A percentile compares a stretch with the other conserved stretches of the same genome.
phyloP scores from a whole-genome alignment of 2,797 vertebrate genomes.

The Psittacula echo region DNA sequence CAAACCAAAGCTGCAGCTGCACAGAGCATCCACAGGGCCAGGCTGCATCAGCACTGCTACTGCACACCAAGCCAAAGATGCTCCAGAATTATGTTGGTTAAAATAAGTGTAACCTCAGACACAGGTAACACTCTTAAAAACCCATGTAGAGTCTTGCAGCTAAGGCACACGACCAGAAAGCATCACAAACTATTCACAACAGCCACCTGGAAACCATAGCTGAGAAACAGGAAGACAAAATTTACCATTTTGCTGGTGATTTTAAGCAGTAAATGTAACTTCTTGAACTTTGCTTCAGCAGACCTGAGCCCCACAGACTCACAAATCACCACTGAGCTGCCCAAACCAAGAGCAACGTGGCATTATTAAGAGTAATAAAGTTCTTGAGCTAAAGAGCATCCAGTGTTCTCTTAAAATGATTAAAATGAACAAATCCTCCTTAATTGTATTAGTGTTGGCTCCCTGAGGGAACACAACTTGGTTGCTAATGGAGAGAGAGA shows the following conservation, averaged over 20 bases:
- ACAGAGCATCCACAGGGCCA: background rate
- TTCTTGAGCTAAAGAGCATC: background rate
- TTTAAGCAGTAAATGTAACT: background rate
- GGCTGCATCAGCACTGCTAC: background rate
- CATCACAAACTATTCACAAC: background rate
- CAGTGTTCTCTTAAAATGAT: background rate
- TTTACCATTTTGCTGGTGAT: background rate
- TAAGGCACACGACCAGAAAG: background rate
- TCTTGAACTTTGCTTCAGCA: background rate
- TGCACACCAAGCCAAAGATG: background rate
- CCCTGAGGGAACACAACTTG: background rate
- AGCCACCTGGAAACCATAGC: background rate
- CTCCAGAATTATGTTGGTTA: too few relatives aligned
- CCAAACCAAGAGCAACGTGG: background rate
- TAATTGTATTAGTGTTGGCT: background rate
- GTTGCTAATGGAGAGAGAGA: background rate
- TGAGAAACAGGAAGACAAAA: background rate
- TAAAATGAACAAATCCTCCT: background rate
- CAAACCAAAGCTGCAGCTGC: background rate
- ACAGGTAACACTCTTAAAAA: background rate
- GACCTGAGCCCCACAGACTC: background rate
- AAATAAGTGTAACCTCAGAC: background rate
- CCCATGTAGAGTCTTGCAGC: background rate
- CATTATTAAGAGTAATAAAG: background rate
- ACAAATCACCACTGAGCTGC: fast-evolving